A percentile compares a stretch with the other conserved stretches of the same genome.
Evolutionary conservation across 2,113 vertebrate species (phyloP).

Genomic region (Misgurnus mizolepis): DNA sequence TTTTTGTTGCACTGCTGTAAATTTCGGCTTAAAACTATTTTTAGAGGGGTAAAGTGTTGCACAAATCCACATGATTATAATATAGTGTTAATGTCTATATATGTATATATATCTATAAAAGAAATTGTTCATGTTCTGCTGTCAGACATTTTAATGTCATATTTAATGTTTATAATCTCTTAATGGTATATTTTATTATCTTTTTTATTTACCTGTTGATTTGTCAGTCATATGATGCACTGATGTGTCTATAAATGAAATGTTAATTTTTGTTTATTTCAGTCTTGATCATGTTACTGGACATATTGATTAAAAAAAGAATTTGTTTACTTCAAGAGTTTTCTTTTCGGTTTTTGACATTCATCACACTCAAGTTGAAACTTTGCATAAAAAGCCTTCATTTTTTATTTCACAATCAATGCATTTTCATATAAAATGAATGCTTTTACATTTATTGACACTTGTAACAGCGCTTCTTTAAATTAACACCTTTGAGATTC

Average conservation of each 20-base stretch:
- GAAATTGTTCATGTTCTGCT: conserved; percentile 71
- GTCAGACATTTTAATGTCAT: conserved; percentile 64
- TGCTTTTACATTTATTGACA: not conserved
- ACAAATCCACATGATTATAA: conserved; percentile 36
- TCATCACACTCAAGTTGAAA: not conserved
- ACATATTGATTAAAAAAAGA: conserved; percentile 61
- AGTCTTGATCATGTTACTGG: conserved; percentile 61
- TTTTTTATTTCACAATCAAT: not conserved
- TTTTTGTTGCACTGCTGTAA: conserved; percentile 29
- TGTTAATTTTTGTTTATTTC: conserved; percentile 62
- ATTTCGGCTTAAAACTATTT: conserved; percentile 22
- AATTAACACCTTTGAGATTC: not conserved
- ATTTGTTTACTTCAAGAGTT: conserved; percentile 61
- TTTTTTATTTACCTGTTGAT: conserved; percentile 47
- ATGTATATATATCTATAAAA: conserved; percentile 21
- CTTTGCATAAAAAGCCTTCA: not conserved
- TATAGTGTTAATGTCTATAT: not conserved
- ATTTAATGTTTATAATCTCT: conserved; percentile 26
- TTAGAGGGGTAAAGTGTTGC: conserved; percentile 43
- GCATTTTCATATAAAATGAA: not conserved
- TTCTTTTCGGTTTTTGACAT: not conserved
- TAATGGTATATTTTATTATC: conserved; percentile 51
- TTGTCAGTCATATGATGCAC: conserved; percentile 60
- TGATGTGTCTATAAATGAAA: conserved; percentile 61
- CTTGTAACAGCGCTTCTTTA: not conserved